Base-by-base conservation (phyloP, 1,140 invertebrate species). In the Grapholita molesta region DNA sequence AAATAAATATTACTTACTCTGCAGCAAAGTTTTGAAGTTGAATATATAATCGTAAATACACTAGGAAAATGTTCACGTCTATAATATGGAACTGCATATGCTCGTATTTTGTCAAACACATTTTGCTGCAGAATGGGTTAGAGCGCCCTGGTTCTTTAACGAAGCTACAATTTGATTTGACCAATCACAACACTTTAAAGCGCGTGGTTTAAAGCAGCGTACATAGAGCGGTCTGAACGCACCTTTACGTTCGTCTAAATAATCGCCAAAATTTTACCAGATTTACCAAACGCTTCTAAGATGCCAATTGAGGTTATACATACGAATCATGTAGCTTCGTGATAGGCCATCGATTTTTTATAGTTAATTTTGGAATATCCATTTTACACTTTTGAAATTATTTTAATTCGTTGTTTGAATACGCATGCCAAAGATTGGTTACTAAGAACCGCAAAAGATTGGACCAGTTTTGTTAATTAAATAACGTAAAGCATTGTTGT, bases 361-460 rank as follows among this genome's bases (percentile, higher is more conserved):
- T 48, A 48, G 18, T 48, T 48, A 48, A 21, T 48, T 48, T 48
- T 48, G n/a, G 15, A 48, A 48, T n/a, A 48, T 21, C 15, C 15
- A 48, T 48, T 21, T 57, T 32, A 61, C 55, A 15, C 30, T 28
- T 61, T 61, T 9, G 55, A 32, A 61, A 18, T 25, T 18, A 18
- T 18, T 61, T 61, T 57, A 53, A 57, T 57, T 57, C 23, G 24
- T 57, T 57, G 9, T 9, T 25, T 57, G 24, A 61, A 15, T 61
- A 28, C 55, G 66, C 15, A 64, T 74, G 68, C 72, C 72, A 74
- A 74, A 74, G 72, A 70, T 74, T 70, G 72, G 72, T 67, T 74
- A 48, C 15, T 48, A 15, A 61, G 69, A 32, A 68, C 64, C 25
- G 70, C 66, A 69, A 64, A 70, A 66, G 68, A 53, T 66, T 57